Evolutionary conservation across 1,140 invertebrate species (phyloP), one percentile per base, ranked within the genome.

Genomic region (Neodiprion fabricii): DNA sequence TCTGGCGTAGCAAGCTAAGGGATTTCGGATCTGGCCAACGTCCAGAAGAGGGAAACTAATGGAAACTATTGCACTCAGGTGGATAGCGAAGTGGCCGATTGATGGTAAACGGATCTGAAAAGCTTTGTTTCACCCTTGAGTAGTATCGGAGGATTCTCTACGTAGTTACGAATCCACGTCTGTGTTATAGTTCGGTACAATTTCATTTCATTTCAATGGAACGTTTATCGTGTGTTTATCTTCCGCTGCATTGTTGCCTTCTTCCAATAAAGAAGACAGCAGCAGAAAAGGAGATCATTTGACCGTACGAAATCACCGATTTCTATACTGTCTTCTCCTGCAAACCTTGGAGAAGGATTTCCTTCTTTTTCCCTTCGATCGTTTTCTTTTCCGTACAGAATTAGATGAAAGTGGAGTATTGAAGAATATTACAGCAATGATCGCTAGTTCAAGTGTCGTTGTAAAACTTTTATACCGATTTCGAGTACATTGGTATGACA

Each of bases 181-280:
- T 40, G 28, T 40, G 28, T 40, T 40, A 21, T 21, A 40, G 28
- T 40, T 4, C 28, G 28, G 28, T 40, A 40, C 78, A 82, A 78
- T 85, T 84, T 85, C 83, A 84, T 85, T 82, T 82, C 80, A 78
- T 80, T 78, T 74, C 76, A 76, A 80, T 77, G 74, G 74, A 79
- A 71, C 78, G 77, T 82, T 84, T 81, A 82, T 81, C 82, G 77
- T 74, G 74, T 82, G 80, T 85, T 85, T 85, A 84, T 85, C 83
- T 84, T 81, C 79, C 78, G 76, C 77, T 72, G 80, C 81, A 84
- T 84, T 85, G 83, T 84, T 85, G 81, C 82, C 84, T 40, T 84
- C 78, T 73, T 80, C 78, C 78, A 67, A 68, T 12, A 61, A 61
- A 82, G 77, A 79, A 74, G 48, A 69, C 49, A 68, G 23, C 47